These are phyloP conservation scores for Sula dactylatra DNA, from an alignment of 2,113 vertebrate species.

Conservation along the genomic window DNA sequence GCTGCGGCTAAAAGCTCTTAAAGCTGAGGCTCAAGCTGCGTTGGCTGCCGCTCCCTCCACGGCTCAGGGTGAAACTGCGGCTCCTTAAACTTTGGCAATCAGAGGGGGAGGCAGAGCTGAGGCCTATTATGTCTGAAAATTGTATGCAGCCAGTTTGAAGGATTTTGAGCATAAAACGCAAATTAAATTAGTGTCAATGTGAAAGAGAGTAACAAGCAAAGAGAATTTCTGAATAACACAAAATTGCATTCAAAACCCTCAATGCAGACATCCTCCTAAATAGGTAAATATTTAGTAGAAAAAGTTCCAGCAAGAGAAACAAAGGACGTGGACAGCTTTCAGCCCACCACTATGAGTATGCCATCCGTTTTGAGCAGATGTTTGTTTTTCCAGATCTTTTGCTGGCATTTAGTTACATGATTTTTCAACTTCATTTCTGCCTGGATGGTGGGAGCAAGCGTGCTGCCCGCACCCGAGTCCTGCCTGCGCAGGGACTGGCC, in stretches of 20 bases:
- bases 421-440: background rate
- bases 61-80: background rate
- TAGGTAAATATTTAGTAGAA: background rate
- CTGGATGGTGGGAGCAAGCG: background rate
- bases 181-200: background rate
- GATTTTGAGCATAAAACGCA: background rate
- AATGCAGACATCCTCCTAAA: background rate
- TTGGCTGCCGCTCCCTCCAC: background rate
- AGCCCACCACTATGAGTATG: background rate
- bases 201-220: background rate
- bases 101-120: background rate
- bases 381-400: background rate
- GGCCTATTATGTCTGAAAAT: accelerated
- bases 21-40: background rate
- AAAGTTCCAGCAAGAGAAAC: background rate
- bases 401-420: background rate
- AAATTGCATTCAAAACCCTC: too few species aligned
- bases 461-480: background rate
- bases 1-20: background rate
- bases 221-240: too few species aligned
- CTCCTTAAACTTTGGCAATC: accelerated
- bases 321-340: background rate
- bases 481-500: background rate
- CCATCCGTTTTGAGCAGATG: background rate
- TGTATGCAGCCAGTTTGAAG: background rate